These are phyloP conservation scores for Lycopodina hypogea DNA, from an alignment of 37 sponge, comb jelly and placozoan genomes.

Conservation along the genomic window DNA sequence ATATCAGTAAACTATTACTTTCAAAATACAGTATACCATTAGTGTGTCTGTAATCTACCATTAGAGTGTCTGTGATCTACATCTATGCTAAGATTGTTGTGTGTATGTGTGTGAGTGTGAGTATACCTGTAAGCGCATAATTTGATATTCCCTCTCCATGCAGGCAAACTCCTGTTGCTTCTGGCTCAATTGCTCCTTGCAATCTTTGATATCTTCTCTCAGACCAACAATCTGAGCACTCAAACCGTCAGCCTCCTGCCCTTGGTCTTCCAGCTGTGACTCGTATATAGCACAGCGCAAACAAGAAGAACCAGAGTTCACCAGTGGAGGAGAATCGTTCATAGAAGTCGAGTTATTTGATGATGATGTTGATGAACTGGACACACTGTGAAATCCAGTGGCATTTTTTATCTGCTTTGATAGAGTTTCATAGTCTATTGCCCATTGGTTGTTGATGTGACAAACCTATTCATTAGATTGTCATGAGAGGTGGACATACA, in stretches of 20 bases:
- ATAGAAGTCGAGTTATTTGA: not conserved
- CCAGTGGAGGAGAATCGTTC: not conserved
- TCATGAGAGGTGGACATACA: not conserved
- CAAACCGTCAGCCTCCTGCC: not conserved
- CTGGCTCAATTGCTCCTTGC: not conserved
- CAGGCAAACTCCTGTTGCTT: constrained; percentile 2
- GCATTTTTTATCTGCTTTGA: constrained; percentile 13
- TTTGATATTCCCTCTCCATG: constrained; percentile 31
- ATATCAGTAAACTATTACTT: no score
- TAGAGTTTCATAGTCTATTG: constrained; percentile 41
- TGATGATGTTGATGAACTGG: not conserved
- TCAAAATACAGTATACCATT: no score
- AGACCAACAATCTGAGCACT: not conserved
- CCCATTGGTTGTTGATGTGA: constrained; percentile 48
- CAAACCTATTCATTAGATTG: constrained; percentile 17
- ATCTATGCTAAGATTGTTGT: not conserved
- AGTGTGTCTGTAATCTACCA: no score
- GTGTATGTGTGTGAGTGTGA: no score
- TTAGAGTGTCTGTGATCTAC: not conserved
- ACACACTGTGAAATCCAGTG: constrained; percentile 20
- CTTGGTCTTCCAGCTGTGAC: constrained; percentile 5
- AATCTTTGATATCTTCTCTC: constrained; percentile 4
- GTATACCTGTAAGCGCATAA: constrained; percentile 38
- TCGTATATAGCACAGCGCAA: not conserved
- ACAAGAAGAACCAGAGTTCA: constrained; percentile 1